phyloP scores from a whole-genome alignment of 2,888 invertebrate genomes.

The Eubasilissa splendida region DNA sequence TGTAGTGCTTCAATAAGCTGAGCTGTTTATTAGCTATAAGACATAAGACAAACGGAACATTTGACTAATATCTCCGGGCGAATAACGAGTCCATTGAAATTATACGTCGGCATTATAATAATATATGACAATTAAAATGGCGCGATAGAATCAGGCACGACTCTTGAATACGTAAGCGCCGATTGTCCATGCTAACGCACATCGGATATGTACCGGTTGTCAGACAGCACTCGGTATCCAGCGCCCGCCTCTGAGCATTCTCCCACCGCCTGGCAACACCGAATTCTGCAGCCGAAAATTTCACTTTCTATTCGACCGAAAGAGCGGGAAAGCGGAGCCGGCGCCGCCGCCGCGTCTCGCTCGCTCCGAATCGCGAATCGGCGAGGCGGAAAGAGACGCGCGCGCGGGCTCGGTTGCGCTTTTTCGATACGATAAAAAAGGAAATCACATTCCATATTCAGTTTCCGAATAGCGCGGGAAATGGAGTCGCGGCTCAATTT shows the following conservation, averaged over 20 bases:
- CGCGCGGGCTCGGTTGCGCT: background rate
- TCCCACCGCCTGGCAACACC: slow-evolving; percentile 50
- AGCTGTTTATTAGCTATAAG: no score
- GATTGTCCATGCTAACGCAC: slow-evolving; percentile 24
- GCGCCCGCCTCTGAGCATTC: background rate
- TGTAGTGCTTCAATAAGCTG: no score
- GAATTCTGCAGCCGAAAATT: slow-evolving; percentile 55
- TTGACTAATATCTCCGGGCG: no score
- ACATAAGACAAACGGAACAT: no score
- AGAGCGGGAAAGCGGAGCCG: slow-evolving; percentile 6
- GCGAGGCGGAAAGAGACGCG: slow-evolving; percentile 30
- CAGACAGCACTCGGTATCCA: background rate
- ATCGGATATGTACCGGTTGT: background rate
- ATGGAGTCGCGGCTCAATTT: background rate
- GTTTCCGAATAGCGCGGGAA: slow-evolving; percentile 51
- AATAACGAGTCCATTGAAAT: no score
- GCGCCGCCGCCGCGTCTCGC: slow-evolving; percentile 1
- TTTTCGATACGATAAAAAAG: slow-evolving; percentile 36
- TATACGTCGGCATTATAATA: background rate
- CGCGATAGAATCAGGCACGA: slow-evolving; percentile 18
- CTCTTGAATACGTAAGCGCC: slow-evolving; percentile 21
- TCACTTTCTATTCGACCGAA: slow-evolving; percentile 54
- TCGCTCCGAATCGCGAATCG: slow-evolving; percentile 11
- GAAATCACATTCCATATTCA: slow-evolving; percentile 56
- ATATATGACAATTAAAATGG: background rate